A percentile compares a stretch with the other conserved stretches of the same genome.
phyloP scores from a whole-genome alignment of 2,797 vertebrate species.

The Hemibagrus guttatus region DNA sequence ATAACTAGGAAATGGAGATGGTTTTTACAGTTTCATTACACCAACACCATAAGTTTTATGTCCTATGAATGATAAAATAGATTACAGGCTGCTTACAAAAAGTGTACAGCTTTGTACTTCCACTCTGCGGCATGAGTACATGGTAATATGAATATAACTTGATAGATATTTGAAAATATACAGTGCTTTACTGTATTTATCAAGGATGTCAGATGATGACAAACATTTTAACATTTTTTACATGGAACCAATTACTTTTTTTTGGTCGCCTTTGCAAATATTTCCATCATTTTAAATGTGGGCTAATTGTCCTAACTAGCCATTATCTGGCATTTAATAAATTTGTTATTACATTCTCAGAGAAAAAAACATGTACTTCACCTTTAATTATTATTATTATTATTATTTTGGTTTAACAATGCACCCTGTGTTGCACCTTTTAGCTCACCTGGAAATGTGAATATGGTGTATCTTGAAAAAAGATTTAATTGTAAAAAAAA shows the following conservation, averaged over 20 bases:
- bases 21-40: slow-evolving; percentile 8
- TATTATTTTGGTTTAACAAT: no score
- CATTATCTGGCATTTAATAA: background rate
- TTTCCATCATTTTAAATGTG: background rate
- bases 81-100: slow-evolving; percentile 4
- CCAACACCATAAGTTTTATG: slow-evolving; percentile 9
- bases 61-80: background rate
- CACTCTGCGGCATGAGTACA: background rate
- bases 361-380: no score
- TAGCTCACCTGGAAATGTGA: no score
- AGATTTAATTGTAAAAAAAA: no score
- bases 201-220: background rate
- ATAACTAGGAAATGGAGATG: background rate
- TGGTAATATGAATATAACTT: background rate
- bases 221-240: background rate
- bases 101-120: background rate
- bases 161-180: background rate
- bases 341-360: background rate
- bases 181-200: background rate
- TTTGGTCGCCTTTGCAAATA: background rate
- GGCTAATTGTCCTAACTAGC: background rate
- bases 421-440: no score
- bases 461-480: no score
- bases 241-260: background rate
- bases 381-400: background rate